Evolutionary conservation across 2,888 invertebrate species (phyloP).

Genomic region (Corbicula japonica): DNA sequence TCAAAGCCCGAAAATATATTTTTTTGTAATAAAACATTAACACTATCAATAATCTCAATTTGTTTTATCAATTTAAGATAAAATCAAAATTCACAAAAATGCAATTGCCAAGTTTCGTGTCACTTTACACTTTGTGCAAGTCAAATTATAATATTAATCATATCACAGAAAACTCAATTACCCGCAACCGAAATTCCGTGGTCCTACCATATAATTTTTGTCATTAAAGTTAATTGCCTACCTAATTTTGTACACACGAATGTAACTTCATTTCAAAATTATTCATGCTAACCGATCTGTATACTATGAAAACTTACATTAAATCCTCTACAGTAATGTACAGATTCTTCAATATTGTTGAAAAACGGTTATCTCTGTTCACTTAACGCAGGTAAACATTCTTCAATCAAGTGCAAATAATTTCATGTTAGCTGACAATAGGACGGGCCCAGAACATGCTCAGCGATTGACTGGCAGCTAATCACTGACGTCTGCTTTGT

Average conservation of each 20-base stretch:
- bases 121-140: no score
- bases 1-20: no score
- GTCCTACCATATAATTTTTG: constrained; percentile 34
- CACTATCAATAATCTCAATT: no score
- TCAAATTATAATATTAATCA: constrained; percentile 11
- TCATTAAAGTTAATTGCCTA: constrained; percentile 25
- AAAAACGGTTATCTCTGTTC: constrained; percentile 19
- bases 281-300: not conserved
- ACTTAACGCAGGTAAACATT: constrained; percentile 49
- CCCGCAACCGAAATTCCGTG: constrained; percentile 19
- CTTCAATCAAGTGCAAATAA: constrained; percentile 50
- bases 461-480: constrained; percentile 49
- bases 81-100: no score
- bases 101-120: no score
- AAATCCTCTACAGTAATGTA: not conserved
- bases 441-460: constrained; percentile 54
- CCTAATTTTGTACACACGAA: constrained; percentile 4
- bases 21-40: no score
- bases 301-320: not conserved
- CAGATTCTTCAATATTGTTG: not conserved
- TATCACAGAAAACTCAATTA: constrained; percentile 28
- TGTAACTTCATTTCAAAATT: constrained; percentile 12
- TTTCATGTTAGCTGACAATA: constrained; percentile 53
- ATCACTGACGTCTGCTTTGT: constrained; percentile 54
- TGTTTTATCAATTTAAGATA: no score